Base-by-base conservation (phyloP, 2,888 invertebrate genomes). In the Fragum fragum region DNA sequence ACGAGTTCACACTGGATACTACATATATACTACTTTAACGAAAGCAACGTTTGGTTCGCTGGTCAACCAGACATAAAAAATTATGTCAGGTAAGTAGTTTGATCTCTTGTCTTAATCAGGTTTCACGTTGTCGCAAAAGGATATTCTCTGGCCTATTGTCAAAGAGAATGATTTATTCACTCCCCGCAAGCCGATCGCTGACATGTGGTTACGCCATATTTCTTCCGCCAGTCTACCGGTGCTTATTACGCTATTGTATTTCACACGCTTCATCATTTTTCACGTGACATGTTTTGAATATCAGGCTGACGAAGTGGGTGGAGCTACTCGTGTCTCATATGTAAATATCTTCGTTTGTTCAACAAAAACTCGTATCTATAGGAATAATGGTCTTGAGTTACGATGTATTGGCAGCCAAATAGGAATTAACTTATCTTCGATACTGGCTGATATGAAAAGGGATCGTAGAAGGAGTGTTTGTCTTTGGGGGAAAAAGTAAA, bases 231-330 rank as follows among this genome's bases (percentile, higher is more conserved):
- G 39, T 42, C 5, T 39, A 42, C 39, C n/a, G 26, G 39, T 66
- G 66, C 42, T 66, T 66, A 28, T 39, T 66, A 66, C 66, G 42
- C 39, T 66, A 66, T 66, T 66, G 42, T 66, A 66, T 66, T 66
- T 42, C 66, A 66, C 42, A 42, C 66, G 26, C 66, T 66, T 66
- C 42, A 66, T 66, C 66, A 66, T 66, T 26, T 18, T 66, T 66
- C 23, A 36, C 21, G 36, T 23, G 42, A 42, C 66, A 21, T 23
- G 21, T 42, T 23, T 14, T 39, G 21, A 42, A 23, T 21, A 18
- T 6, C 66, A 23, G 42, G 23, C 26, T 7, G 66, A 18, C 66
- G n/a, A 42, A 66, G 23, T 7, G 66, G 66, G 66, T 1, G 42
- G 66, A 26, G 66, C 2, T n/a, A 66, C 21, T 18, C 11, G 11